These are phyloP conservation scores for Xiphophorus birchmanni DNA, from an alignment of 2,797 vertebrate genomes.

Conservation along the genomic window DNA sequence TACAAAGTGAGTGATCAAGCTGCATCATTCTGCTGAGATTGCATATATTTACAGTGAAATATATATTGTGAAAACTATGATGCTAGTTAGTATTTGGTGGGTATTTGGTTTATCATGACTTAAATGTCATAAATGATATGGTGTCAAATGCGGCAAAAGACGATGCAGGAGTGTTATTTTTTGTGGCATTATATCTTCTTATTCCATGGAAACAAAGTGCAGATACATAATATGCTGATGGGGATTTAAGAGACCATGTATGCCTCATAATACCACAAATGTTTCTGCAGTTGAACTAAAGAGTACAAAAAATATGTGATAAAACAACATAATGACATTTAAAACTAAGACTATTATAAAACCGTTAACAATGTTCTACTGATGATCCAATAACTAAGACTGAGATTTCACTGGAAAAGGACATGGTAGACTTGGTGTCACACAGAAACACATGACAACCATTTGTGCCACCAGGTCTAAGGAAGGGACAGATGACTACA, in stretches of 20 bases:
- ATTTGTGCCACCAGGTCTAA: constrained; percentile 35
- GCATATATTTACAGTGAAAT: not conserved
- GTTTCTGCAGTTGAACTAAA: not conserved
- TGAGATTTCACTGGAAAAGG: constrained; percentile 5
- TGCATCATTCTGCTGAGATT: not conserved
- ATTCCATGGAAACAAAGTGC: not conserved
- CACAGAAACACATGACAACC: constrained; percentile 59
- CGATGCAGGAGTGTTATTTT: not conserved
- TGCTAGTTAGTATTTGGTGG: not conserved
- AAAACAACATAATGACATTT: not conserved
- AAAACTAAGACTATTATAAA: constrained; percentile 10
- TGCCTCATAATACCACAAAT: not conserved
- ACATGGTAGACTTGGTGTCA: constrained; percentile 38
- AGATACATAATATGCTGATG: not conserved
- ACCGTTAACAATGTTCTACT: not conserved
- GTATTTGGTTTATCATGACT: not conserved
- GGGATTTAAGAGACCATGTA: not conserved
- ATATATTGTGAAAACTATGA: not conserved
- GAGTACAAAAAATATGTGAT: not conserved
- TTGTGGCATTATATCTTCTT: not conserved
- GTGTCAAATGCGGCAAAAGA: not conserved
- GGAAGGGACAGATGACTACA: constrained; percentile 45
- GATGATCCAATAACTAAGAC: constrained; percentile 8
- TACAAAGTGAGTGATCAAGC: not conserved
- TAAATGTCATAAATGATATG: too few species aligned